phyloP scores from a whole-genome alignment of 1,140 invertebrate species.

The Meloidogyne floridensis region DNA sequence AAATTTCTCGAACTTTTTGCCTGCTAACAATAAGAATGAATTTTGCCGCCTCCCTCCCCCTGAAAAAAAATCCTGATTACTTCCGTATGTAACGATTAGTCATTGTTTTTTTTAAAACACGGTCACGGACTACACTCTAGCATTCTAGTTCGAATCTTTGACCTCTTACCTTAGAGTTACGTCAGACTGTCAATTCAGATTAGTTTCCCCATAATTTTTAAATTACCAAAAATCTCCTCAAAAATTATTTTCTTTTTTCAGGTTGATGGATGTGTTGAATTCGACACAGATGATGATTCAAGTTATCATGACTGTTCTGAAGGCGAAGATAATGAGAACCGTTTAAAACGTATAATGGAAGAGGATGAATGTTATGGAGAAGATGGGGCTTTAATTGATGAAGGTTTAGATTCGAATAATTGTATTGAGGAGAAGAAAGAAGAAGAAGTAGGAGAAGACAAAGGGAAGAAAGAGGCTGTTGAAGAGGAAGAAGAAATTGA shows the following conservation, averaged over 20 bases:
- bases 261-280: slow-evolving; percentile 27
- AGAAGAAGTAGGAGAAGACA: background rate
- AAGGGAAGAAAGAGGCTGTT: too few relatives aligned
- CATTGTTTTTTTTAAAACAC: too few relatives aligned
- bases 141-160: too few relatives aligned
- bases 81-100: too few relatives aligned
- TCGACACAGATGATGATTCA: slow-evolving; percentile 18
- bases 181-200: too few relatives aligned
- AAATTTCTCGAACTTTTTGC: too few relatives aligned
- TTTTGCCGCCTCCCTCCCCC: too few relatives aligned
- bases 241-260: background rate
- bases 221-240: background rate
- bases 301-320: slow-evolving; percentile 25
- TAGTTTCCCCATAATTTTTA: too few relatives aligned
- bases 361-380: slow-evolving; percentile 28
- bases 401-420: background rate
- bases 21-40: too few relatives aligned
- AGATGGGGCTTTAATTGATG: slow-evolving; percentile 21
- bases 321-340: background rate
- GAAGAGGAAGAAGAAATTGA: background rate
- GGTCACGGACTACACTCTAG: too few relatives aligned
- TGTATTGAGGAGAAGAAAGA: background rate
- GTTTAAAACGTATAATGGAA: slow-evolving; percentile 23
- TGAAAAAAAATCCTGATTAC: too few relatives aligned
- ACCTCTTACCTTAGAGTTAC: too few relatives aligned